Percentiles rank a stretch among this genome's conserved stretches.
Conservation (phyloP, 2,888 invertebrate genomes). For the Agrochola litura region DNA sequence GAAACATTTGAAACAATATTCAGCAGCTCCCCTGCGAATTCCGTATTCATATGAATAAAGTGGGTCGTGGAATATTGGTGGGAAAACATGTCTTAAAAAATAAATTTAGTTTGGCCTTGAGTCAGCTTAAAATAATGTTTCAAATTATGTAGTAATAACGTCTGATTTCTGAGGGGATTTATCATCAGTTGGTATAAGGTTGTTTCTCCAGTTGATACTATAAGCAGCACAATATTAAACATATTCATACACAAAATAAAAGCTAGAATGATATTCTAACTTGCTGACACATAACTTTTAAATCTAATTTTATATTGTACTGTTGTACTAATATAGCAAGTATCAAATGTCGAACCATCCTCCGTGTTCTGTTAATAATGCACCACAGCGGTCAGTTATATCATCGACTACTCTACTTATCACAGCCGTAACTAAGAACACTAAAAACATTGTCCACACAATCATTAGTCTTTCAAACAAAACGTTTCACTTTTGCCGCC, state of each 20-base stretch:
- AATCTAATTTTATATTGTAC: slow-evolving; percentile 50
- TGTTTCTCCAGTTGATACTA: slow-evolving; percentile 55
- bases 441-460: slow-evolving; percentile 65
- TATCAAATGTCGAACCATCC: slow-evolving; percentile 55
- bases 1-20: slow-evolving; percentile 52
- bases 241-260: slow-evolving; percentile 18
- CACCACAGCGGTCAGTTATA: slow-evolving; percentile 51
- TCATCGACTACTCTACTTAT: slow-evolving; percentile 71
- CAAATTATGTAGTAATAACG: slow-evolving; percentile 30
- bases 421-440: slow-evolving; percentile 82
- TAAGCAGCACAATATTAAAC: slow-evolving; percentile 56
- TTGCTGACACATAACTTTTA: slow-evolving; percentile 9
- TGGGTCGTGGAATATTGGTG: slow-evolving; percentile 54
- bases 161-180: slow-evolving; percentile 53
- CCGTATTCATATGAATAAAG: slow-evolving; percentile 28
- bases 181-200: slow-evolving; percentile 36
- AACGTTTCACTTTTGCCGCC: slow-evolving; percentile 27
- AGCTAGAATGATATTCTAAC: slow-evolving; percentile 21
- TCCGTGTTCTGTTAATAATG: slow-evolving; percentile 35
- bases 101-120: slow-evolving; percentile 41
- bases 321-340: slow-evolving; percentile 55
- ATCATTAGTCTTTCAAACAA: slow-evolving; percentile 39
- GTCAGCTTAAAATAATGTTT: slow-evolving; percentile 57
- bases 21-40: slow-evolving; percentile 31
- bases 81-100: slow-evolving; percentile 48